Evolutionary conservation across 2,888 invertebrate species (phyloP), one percentile per base, ranked within the genome.

Genomic region (Torymus texanus): DNA sequence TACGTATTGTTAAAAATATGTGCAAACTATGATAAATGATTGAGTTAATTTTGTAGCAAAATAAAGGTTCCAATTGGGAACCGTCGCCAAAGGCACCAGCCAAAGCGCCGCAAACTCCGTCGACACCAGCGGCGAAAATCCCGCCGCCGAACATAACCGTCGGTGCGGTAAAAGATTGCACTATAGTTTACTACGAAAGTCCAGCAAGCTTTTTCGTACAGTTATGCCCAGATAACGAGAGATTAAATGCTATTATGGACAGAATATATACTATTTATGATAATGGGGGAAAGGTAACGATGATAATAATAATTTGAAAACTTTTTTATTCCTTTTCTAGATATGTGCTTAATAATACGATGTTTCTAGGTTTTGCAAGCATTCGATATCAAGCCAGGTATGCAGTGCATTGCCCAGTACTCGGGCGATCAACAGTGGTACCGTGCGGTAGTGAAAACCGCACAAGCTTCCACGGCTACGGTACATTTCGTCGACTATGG

Each of bases 401-500:
- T 71, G 2, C 83, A 84, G n/a, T 90, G 90, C 61, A 78, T 90
- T 11, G 88, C 90, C 63, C 88, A 87, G 61, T 90, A 88, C 53
- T 83, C 87, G 0, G 85, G 87, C 1, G 95, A 95, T 88, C 92
- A 91, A 3, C 93, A 93, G 87, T 95, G 95, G 95, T 95, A 95
- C 86, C 92, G 95, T 75, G 94, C 93, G 0, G 24, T 84, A 1
- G 82, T 90, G 5, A 91, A 92, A 79, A 92, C 94, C 41, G 77
- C 91, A 58, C 90, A 90, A 79, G 92, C 91, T 61, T 88, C 89
- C 0, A 89, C 88, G n/a, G 92, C 91, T 12, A 92, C 89, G 58
- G 92, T 94, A 0, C 91, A 92, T 13, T 96, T 93, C 85, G 86
- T 94, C 0, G 96, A 96, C 88, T 96, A 95, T 83, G 96, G 95